Evolutionary conservation across 2,888 invertebrate genomes (phyloP).

Genomic region (Cepaea hortensis): DNA sequence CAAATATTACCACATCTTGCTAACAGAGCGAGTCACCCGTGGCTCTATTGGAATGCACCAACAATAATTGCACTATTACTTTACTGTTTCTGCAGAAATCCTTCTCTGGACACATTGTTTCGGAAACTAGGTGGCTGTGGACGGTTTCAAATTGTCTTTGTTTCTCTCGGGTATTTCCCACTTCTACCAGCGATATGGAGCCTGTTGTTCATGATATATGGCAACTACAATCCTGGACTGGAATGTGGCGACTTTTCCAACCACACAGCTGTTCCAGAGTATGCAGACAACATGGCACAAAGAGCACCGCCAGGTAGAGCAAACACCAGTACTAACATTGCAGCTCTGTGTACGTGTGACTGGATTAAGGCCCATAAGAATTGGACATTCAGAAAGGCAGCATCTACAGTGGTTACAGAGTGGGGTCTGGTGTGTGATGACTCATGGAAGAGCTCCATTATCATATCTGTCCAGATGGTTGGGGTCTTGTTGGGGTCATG

Average conservation of each 20-base stretch:
- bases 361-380: neutral
- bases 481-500: slow-evolving; percentile 70
- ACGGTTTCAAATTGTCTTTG: slow-evolving; percentile 56
- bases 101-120: slow-evolving; percentile 55
- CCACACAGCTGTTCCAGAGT: neutral
- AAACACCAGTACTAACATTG: slow-evolving; percentile 40
- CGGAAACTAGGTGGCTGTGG: slow-evolving; percentile 58
- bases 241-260: neutral
- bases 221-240: slow-evolving; percentile 58
- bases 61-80: neutral
- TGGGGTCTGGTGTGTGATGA: slow-evolving; percentile 64
- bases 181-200: slow-evolving; percentile 56
- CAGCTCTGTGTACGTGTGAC: neutral
- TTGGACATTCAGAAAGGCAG: neutral
- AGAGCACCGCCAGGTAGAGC: no score
- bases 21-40: no score
- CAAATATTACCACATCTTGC: no score
- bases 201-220: slow-evolving; percentile 61
- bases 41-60: neutral
- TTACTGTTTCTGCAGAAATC: neutral
- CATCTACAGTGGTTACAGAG: slow-evolving; percentile 21
- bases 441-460: slow-evolving; percentile 59
- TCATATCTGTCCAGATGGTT: slow-evolving; percentile 72
- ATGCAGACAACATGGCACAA: neutral
- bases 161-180: slow-evolving; percentile 49